These are phyloP conservation scores for Leucopsar rothschildi DNA, from an alignment of 2,113 vertebrate genomes.

Conservation along the genomic window DNA sequence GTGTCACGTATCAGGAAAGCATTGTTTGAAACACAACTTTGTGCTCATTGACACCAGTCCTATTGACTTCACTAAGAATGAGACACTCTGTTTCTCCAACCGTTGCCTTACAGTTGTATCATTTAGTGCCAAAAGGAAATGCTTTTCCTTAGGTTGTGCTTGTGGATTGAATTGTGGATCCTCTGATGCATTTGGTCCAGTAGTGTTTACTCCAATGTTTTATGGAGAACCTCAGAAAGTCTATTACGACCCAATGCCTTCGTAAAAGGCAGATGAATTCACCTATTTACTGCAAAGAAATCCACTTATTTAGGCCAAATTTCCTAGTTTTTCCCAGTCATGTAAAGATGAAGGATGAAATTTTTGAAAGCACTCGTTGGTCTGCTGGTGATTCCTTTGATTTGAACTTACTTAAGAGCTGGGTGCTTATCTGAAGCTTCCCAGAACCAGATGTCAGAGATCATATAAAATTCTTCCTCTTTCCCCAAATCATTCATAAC, in stretches of 20 bases:
- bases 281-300: not conserved
- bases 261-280: not conserved
- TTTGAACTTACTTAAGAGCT: not conserved
- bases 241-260: fast-evolving
- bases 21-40: not conserved
- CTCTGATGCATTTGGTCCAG: not conserved
- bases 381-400: not conserved
- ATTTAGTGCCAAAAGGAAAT: not conserved
- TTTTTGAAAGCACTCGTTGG: not conserved
- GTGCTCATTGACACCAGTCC: not conserved
- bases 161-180: not conserved
- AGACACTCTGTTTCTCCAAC: not conserved
- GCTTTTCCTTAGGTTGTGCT: not conserved
- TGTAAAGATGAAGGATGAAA: not conserved
- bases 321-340: not conserved
- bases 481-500: not conserved
- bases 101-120: not conserved
- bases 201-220: not conserved
- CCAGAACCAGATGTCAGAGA: not conserved
- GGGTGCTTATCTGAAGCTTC: not conserved
- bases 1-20: not conserved
- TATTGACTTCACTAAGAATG: not conserved
- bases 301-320: not conserved
- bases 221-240: not conserved
- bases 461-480: not conserved